Percentiles rank a stretch among this genome's conserved stretches.
Evolutionary conservation across 2,888 invertebrate genomes (phyloP).

Genomic region (Philhelius pedissequus): DNA sequence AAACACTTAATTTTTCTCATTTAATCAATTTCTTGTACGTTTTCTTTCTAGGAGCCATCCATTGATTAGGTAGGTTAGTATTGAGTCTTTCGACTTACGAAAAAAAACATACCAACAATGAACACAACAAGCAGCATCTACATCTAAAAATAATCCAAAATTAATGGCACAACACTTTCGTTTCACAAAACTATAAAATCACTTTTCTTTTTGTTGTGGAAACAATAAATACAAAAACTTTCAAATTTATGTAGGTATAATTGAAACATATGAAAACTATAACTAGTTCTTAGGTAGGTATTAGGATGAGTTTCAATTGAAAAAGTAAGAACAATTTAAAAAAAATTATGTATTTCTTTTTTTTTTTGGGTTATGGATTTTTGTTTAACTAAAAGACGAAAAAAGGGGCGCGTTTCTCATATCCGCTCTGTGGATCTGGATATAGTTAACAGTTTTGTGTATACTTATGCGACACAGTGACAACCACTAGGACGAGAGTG

Average conservation of each 20-base stretch:
- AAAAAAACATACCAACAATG: conserved; percentile 41
- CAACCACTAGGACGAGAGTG: not conserved
- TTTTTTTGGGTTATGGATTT: not conserved
- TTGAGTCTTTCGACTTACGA: too few relatives aligned
- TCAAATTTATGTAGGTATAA: too few relatives aligned
- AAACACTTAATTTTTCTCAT: not conserved
- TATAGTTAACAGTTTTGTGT: conserved; percentile 36
- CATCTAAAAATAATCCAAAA: conserved; percentile 43
- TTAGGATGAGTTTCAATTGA: too few relatives aligned
- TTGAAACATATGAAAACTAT: too few relatives aligned
- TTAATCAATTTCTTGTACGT: not conserved
- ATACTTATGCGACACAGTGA: conserved; percentile 28
- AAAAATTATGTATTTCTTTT: not conserved
- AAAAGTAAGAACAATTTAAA: too few relatives aligned
- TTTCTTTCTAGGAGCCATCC: not conserved
- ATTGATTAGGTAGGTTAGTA: not conserved
- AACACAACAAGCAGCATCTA: conserved; percentile 15
- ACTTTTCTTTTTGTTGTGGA: not conserved
- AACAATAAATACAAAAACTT: not conserved
- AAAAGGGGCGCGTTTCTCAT: conserved; percentile 61
- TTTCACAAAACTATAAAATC: conserved; percentile 21
- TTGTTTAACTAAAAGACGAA: conserved; percentile 12
- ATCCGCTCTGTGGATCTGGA: conserved; percentile 47
- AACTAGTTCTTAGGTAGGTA: too few relatives aligned
- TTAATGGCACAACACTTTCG: conserved; percentile 33